A percentile compares a stretch with the other conserved stretches of the same genome.
These are phyloP conservation scores for Hydrochoerus hydrochaeris DNA, from an alignment of 2,113 vertebrate genomes.

Conservation along the genomic window DNA sequence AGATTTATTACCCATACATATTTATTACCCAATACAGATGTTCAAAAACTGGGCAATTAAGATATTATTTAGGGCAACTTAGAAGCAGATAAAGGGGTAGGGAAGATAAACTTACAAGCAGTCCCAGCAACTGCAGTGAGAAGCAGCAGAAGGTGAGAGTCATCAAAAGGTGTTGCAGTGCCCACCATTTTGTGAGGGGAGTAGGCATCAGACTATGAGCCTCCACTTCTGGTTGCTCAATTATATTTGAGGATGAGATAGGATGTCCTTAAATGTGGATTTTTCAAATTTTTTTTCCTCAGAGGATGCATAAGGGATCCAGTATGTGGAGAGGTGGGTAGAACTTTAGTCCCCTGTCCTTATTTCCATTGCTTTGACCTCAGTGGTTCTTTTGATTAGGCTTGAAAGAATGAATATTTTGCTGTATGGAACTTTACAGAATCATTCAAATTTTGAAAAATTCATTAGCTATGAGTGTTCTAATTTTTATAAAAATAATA, in stretches of 20 bases:
- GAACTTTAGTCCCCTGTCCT: accelerated
- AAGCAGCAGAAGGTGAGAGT: neutral
- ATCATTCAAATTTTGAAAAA: neutral
- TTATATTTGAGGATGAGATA: neutral
- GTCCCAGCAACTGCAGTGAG: neutral
- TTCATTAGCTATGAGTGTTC: neutral
- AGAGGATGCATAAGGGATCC: neutral
- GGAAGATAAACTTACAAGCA: neutral
- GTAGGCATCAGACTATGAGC: neutral
- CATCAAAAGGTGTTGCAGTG: neutral
- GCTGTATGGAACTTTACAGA: neutral
- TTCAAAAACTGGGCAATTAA: slow-evolving; percentile 36
- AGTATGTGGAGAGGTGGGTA: neutral
- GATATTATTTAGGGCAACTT: slow-evolving; percentile 43
- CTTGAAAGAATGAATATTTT: neutral
- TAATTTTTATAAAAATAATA: neutral
- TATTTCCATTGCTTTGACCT: neutral
- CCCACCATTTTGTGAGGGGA: neutral
- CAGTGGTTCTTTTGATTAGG: neutral
- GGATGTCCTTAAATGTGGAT: neutral
- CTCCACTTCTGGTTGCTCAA: neutral
- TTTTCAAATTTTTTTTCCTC: neutral
- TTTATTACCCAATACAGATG: slow-evolving; percentile 23
- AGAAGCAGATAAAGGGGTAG: slow-evolving; percentile 39
- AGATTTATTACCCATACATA: too few species aligned